phyloP scores from a whole-genome alignment of 1,140 invertebrate species.

The Thaumetopoea pityocampa region DNA sequence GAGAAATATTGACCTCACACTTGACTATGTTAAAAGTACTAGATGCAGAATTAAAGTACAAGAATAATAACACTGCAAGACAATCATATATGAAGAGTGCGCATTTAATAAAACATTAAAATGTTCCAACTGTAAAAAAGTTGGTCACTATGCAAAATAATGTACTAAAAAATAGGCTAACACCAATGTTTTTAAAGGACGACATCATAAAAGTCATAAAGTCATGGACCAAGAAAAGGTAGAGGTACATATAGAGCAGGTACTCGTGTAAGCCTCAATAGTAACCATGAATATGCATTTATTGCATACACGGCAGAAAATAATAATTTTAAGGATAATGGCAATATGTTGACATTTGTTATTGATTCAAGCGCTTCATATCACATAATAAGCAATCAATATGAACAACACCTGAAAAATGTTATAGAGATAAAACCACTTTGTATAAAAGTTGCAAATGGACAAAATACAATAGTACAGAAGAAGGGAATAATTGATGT shows the following conservation, averaged over 20 bases:
- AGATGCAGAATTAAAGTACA: constrained; percentile 12
- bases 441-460: constrained; percentile 19
- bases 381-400: constrained; percentile 14
- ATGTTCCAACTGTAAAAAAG: constrained; percentile 1
- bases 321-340: constrained; percentile 8
- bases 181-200: no score
- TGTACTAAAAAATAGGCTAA: background rate
- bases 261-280: no score
- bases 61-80: no score
- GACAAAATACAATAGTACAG: constrained; percentile 5
- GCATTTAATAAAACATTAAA: constrained; percentile 4
- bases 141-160: background rate
- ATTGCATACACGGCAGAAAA: constrained; percentile 1
- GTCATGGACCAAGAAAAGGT: background rate
- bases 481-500: constrained; percentile 10
- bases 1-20: background rate
- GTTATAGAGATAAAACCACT: constrained; percentile 13
- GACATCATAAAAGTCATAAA: background rate
- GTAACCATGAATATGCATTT: no score
- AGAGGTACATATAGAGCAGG: background rate
- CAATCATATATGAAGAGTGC: no score
- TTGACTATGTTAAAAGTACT: constrained; percentile 13
- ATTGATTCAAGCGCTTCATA: constrained; percentile 21
- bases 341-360: no score
- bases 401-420: constrained; percentile 19